These are phyloP conservation scores for Tamias sibiricus DNA, from an alignment of 2,113 vertebrate genomes.

Conservation along the genomic window DNA sequence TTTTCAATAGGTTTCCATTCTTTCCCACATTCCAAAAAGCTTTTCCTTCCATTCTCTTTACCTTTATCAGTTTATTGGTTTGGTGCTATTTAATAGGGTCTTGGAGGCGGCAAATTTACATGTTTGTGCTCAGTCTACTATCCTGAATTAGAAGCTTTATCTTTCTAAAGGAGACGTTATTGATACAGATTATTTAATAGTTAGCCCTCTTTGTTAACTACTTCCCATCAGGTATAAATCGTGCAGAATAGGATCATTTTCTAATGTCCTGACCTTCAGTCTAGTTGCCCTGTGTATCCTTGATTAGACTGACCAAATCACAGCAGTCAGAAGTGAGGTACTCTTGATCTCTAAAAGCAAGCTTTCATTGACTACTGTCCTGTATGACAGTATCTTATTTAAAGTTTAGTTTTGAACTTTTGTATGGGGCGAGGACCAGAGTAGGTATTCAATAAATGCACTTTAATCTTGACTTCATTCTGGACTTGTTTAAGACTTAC, in stretches of 20 bases:
- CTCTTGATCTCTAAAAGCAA: neutral
- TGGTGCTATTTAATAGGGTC: neutral
- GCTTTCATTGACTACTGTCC: neutral
- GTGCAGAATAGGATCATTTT: slow-evolving; percentile 7
- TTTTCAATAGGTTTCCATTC: neutral
- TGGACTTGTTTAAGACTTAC: neutral
- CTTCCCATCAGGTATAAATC: neutral
- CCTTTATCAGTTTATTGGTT: neutral
- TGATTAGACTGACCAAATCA: slow-evolving; percentile 2
- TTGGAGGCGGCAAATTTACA: neutral
- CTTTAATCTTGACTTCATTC: slow-evolving; percentile 17
- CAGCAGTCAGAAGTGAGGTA: neutral
- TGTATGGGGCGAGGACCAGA: neutral
- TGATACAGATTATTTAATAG: neutral
- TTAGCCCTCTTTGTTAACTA: neutral
- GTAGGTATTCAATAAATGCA: neutral
- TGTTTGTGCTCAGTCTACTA: neutral
- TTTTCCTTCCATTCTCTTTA: slow-evolving; percentile 2
- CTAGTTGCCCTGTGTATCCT: neutral
- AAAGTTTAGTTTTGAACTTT: slow-evolving; percentile 16
- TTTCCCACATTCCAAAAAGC: neutral
- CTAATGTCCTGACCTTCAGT: neutral
- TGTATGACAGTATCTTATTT: neutral
- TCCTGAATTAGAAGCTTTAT: neutral
- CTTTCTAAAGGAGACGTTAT: slow-evolving; percentile 4